Percentiles rank a stretch among this genome's conserved stretches.
Conservation (phyloP, 2,113 vertebrate genomes). For the Melospiza georgiana region DNA sequence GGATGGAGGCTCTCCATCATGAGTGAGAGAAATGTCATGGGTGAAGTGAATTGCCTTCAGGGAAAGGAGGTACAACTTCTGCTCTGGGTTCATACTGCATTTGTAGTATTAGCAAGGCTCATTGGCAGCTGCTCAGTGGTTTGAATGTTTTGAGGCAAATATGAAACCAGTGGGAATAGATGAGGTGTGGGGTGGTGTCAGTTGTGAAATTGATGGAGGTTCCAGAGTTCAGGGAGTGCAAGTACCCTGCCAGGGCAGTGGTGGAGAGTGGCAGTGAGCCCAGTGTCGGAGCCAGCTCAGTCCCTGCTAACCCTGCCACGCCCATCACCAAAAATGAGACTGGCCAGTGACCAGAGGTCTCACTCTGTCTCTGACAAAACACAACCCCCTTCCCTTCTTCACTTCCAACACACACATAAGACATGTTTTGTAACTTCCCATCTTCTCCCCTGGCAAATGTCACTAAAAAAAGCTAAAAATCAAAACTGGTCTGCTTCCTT, state of each 20-base stretch:
- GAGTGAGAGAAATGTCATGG: not conserved
- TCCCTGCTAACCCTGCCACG: not conserved
- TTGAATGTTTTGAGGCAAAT: not conserved
- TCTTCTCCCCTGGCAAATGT: not conserved
- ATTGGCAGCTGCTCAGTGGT: not conserved
- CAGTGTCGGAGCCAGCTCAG: not conserved
- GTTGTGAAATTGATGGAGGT: not conserved
- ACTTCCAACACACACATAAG: not conserved
- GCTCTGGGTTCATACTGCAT: not conserved
- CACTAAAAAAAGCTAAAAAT: not conserved
- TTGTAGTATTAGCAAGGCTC: not conserved
- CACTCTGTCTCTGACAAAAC: not conserved
- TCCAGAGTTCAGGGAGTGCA: not conserved
- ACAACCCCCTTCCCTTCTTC: not conserved
- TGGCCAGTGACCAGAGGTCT: not conserved
- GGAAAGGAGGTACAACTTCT: not conserved
- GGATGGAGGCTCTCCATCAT: not conserved
- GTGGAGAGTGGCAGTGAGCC: not conserved
- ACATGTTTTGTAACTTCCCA: not conserved
- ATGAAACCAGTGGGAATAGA: not conserved
- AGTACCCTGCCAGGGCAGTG: not conserved
- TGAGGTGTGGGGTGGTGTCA: rapidly evolving
- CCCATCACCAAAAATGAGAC: not conserved
- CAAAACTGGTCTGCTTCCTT: not conserved
- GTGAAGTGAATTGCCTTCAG: not conserved